Conservation (phyloP, 2,888 invertebrate species). For the Xanthia togata region DNA sequence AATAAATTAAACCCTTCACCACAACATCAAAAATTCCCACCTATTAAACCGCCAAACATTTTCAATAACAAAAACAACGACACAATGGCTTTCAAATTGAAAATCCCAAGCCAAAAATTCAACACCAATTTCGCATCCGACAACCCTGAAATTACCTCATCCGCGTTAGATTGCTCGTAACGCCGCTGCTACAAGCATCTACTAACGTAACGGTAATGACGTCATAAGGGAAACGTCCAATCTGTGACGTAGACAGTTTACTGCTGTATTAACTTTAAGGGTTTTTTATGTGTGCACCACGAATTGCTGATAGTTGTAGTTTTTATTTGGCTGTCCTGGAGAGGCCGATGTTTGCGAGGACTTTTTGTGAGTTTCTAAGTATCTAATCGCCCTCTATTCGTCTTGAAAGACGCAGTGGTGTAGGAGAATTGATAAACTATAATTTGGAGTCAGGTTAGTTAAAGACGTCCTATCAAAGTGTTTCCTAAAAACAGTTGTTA, state of each 20-base stretch:
- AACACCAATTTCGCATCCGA: slow-evolving; percentile 46
- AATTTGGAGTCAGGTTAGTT: background rate
- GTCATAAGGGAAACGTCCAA: slow-evolving; percentile 67
- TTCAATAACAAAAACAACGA: slow-evolving; percentile 31
- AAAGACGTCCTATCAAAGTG: background rate
- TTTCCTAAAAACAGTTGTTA: background rate
- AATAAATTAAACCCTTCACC: background rate
- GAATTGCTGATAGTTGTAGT: slow-evolving; percentile 46
- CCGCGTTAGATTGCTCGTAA: slow-evolving; percentile 68
- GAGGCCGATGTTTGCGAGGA: background rate
- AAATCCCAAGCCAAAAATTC: slow-evolving; percentile 51
- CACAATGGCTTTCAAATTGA: slow-evolving; percentile 56
- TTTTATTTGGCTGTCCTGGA: slow-evolving; percentile 34
- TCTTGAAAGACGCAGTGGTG: background rate
- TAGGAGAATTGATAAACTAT: background rate
- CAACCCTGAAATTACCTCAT: slow-evolving; percentile 66
- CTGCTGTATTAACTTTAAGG: slow-evolving; percentile 53
- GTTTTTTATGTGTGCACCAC: slow-evolving; percentile 52
- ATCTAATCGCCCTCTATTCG: background rate
- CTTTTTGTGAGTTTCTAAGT: background rate
- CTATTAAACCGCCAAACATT: slow-evolving; percentile 17
- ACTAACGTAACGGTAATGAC: slow-evolving; percentile 68
- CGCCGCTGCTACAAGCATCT: slow-evolving; percentile 63
- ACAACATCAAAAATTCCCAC: background rate
- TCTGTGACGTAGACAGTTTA: slow-evolving; percentile 64